Conservation (phyloP, 2,797 vertebrate species). For the Mormyrus hasselquistii region DNA sequence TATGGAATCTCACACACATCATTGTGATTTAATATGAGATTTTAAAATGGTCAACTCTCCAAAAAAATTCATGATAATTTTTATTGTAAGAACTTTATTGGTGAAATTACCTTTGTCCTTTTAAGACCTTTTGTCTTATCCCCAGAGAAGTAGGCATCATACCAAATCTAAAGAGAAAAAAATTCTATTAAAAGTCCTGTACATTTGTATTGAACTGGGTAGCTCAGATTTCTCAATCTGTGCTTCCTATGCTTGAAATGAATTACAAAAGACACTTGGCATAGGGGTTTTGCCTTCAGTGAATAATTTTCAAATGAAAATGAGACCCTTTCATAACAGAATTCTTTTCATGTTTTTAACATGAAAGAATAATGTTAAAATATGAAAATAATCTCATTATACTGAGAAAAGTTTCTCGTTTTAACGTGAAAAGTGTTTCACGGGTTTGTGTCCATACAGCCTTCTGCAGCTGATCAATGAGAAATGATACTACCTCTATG, state of each 20-base stretch:
- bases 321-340: neutral
- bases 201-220: neutral
- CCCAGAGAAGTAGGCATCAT: neutral
- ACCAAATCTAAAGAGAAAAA: neutral
- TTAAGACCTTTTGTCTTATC: neutral
- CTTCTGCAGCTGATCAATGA: neutral
- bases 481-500: neutral
- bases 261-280: neutral
- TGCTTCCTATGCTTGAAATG: neutral
- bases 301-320: neutral
- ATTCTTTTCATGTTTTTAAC: neutral
- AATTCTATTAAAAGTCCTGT: neutral
- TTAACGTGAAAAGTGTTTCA: neutral
- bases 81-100: neutral
- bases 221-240: neutral
- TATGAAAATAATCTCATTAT: neutral
- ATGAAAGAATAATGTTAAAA: neutral
- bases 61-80: neutral
- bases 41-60: neutral
- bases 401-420: neutral
- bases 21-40: neutral
- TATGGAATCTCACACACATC: neutral
- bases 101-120: neutral
- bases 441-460: neutral
- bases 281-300: neutral